Evolutionary conservation across 2,888 invertebrate species (phyloP), one percentile per base, ranked within the genome.

Genomic region (Euspilapteryx auroguttella): DNA sequence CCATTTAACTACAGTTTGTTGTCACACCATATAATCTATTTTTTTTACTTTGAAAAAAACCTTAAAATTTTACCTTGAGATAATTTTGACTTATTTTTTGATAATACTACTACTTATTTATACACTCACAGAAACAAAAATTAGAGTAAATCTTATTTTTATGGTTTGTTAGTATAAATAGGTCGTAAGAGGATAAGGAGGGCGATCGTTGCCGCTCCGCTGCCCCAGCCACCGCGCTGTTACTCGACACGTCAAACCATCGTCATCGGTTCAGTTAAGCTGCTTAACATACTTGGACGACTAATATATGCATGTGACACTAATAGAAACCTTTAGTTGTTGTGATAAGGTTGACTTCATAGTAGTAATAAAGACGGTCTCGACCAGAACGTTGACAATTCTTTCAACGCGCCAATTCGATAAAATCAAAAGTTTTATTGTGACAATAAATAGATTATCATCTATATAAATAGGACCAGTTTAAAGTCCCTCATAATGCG

Each of bases 401-500:
- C 73, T 66, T 66, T 71, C 69, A 62, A 61, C 66, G 63, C 45
- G 41, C 45, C 44, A 42, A 50, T 45, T 57, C 54, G 73, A 75
- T 73, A 71, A 68, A 58, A 73, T 71, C 71, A 58, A 63, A 59
- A 63, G 53, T 66, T 69, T 73, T 66, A 66, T 64, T 63, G 55
- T 66, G 55, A 69, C 71, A 73, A 73, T 71, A 75, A 71, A 71
- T 71, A 71, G 69, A 71, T 71, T 71, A 69, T 49, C 53, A 66
- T 62, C 63, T 58, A 57, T 68, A 73, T 71, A 73, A 73, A 75
- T 71, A 71, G 71, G 63, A 55, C 58, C 63, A 62, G 69, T 65
- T 61, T 53, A 59, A 56, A 53, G 56, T 61, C 56, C 52, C 50
- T 49, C 50, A 61, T 65, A 69, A 69, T 65, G 49, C 61, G 55